Evolutionary conservation across 2,888 invertebrate genomes (phyloP), one percentile per base, ranked within the genome.

Genomic region (Lysandra bellargus): DNA sequence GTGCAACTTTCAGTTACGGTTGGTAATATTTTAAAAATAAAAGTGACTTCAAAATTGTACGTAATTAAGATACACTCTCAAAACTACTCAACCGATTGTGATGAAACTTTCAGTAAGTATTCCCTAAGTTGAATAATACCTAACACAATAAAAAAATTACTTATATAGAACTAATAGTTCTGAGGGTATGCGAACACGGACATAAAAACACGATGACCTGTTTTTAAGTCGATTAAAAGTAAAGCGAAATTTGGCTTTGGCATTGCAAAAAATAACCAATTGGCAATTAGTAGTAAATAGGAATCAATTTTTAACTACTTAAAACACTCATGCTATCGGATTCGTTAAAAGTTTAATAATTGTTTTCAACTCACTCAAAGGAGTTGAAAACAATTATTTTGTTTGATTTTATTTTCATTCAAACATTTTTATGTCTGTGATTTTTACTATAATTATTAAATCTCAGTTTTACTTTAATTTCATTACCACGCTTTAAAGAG

Each of bases 341-440:
- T 44, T 74, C 74, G 74, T 74, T 74, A 74, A 40, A 74, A 74
- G 49, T 74, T 74, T n/a, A 4, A 74, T 23, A 23, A 23, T 23
- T 23, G 23, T 23, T 23, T 23, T 23, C 23, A 23, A 49, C n/a
- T 74, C 23, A 23, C 23, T 9, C 49, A 4, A 69, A 4, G 49
- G 44, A 44, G 74, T 49, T 40, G 1, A 40, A 44, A 74, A 17
- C 23, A 23, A 57, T 57, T 57, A 57, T 57, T 57, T 49, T 57
- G 57, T 17, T 57, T 14, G 57, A 17, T 57, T 57, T 57, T 57
- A 57, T 17, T 57, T 57, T 57, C 17, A 57, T 17, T 61, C 7
- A n/a, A 23, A 61, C 7, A 61, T 23, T 61, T 60, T 23, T 23
- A 23, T 23, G 23, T 23, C 23, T 23, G 23, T 23, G 23, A 61